A percentile compares a stretch with the other conserved stretches of the same genome.
phyloP scores from a whole-genome alignment of 2,113 vertebrate species.

The Rhombomys opimus region DNA sequence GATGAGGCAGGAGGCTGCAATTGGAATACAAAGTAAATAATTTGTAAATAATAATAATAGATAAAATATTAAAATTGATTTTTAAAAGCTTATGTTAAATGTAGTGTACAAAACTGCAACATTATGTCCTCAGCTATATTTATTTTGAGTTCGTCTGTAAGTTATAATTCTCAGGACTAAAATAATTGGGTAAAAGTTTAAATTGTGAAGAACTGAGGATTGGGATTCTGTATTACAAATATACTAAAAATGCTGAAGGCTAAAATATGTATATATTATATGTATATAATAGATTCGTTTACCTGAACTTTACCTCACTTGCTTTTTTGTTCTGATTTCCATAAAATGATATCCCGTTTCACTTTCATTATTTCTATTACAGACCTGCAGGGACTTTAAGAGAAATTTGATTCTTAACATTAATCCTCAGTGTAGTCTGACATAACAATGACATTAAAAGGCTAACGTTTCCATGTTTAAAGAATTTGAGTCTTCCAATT shows the following conservation, averaged over 20 bases:
- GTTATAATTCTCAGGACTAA: not conserved
- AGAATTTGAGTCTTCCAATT: not conserved
- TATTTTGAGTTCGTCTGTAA: not conserved
- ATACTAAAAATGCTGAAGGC: not conserved
- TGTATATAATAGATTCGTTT: too few relatives aligned
- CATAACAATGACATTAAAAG: not conserved
- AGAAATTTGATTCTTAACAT: not conserved
- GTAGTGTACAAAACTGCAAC: not conserved
- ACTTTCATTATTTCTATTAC: not conserved
- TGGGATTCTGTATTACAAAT: not conserved
- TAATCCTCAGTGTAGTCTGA: not conserved
- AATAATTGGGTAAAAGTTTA: not conserved
- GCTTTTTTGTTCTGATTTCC: not conserved
- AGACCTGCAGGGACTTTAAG: not conserved
- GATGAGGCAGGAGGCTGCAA: too few relatives aligned
- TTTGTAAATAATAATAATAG: too few relatives aligned
- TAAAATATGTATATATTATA: too few relatives aligned
- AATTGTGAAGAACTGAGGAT: not conserved
- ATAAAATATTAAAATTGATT: too few relatives aligned
- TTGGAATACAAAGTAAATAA: too few relatives aligned
- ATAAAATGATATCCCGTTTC: not conserved
- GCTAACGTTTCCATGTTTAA: not conserved
- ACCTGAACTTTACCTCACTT: not conserved
- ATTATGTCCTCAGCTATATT: not conserved
- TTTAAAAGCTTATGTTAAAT: not conserved